Evolutionary conservation across 92 coral and sea anemone genomes (phyloP).

Genomic region (Hydrozoanthus gracilis): DNA sequence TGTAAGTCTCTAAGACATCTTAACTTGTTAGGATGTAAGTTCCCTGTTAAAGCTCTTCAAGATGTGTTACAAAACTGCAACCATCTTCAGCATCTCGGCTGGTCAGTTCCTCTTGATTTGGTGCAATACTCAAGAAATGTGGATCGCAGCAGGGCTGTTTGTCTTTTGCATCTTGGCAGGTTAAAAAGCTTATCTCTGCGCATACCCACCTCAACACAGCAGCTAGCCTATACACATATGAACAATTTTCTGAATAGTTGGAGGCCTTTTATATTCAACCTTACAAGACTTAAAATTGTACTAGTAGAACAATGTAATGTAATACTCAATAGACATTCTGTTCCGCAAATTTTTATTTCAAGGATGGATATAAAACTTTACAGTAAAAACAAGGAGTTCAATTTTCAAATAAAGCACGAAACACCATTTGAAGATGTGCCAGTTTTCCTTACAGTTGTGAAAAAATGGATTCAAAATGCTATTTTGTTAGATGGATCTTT

Average conservation of each 20-base stretch:
- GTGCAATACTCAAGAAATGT: background rate
- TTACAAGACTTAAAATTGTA: conserved; percentile 16
- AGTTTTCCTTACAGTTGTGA: conserved; percentile 1
- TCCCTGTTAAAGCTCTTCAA: conserved; percentile 10
- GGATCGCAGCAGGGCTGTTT: conserved; percentile 9
- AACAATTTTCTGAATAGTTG: conserved; percentile 20
- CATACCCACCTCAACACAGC: background rate
- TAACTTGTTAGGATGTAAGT: conserved; percentile 20
- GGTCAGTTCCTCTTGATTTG: conserved; percentile 29
- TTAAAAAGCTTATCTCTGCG: conserved; percentile 17
- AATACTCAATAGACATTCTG: background rate
- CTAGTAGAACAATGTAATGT: background rate
- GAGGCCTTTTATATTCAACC: conserved; percentile 11
- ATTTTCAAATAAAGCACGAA: background rate
- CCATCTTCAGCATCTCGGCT: conserved; percentile 6
- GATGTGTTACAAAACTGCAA: conserved; percentile 35
- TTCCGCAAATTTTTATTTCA: background rate
- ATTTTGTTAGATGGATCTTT: background rate
- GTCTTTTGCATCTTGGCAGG: conserved; percentile 1
- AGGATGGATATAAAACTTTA: conserved; percentile 7
- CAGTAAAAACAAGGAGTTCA: background rate
- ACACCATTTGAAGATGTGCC: background rate
- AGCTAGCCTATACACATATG: background rate
- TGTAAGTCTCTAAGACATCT: conserved; percentile 13
- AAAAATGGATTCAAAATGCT: background rate